A percentile compares a stretch with the other conserved stretches of the same genome.
phyloP scores from a whole-genome alignment of 2,888 invertebrate species.

The Chironomus tentans region DNA sequence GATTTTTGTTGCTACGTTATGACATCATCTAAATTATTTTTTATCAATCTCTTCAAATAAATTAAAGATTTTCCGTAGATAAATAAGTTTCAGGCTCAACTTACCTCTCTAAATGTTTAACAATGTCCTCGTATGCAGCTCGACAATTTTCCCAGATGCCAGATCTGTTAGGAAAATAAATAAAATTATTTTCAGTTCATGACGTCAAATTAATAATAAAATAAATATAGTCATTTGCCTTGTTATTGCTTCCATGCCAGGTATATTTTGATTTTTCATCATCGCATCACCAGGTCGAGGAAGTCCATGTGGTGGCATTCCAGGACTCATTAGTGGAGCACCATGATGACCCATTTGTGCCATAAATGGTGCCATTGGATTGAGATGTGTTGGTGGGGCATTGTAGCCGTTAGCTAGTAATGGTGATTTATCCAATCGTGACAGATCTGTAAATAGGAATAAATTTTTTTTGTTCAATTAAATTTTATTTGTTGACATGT shows the following conservation, averaged over 20 bases:
- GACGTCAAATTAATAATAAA: neutral
- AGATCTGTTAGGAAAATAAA: conserved; percentile 46
- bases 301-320: conserved; percentile 74
- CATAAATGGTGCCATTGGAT: conserved; percentile 86
- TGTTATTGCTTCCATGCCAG: conserved; percentile 83
- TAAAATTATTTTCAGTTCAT: neutral
- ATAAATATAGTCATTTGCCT: conserved; percentile 49
- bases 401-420: conserved; percentile 89
- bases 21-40: too few relatives aligned
- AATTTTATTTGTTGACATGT: neutral
- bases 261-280: conserved; percentile 75
- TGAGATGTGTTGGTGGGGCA: conserved; percentile 82
- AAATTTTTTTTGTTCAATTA: conserved; percentile 29
- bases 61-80: too few relatives aligned
- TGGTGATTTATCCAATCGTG: conserved; percentile 84
- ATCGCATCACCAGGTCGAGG: conserved; percentile 74
- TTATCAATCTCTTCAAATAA: too few relatives aligned
- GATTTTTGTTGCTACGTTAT: too few relatives aligned
- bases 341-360: conserved; percentile 67
- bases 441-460: conserved; percentile 55
- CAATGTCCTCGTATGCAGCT: conserved; percentile 90
- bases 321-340: conserved; percentile 72
- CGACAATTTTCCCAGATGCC: conserved; percentile 93
- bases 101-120: conserved; percentile 72
- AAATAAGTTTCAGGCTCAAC: neutral